phyloP scores from a whole-genome alignment of 2,113 vertebrate species.

The Notarius lentiginosus region DNA sequence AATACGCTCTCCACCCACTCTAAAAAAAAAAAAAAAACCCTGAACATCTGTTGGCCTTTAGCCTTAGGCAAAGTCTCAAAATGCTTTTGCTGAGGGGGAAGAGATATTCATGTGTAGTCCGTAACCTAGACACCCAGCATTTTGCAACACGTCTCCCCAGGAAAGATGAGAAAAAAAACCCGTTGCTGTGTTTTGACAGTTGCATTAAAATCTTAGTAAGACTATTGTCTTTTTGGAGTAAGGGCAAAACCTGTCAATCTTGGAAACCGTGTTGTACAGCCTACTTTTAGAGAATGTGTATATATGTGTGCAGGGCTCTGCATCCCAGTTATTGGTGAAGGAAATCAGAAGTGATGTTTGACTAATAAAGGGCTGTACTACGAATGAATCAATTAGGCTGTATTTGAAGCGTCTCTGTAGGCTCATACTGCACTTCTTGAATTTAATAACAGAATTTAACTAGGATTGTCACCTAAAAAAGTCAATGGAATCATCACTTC shows the following conservation, averaged over 20 bases:
- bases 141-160: not conserved
- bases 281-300: not conserved
- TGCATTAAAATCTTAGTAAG: conserved; percentile 14
- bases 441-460: conserved; percentile 55
- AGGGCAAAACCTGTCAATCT: not conserved
- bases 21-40: conserved; percentile 9
- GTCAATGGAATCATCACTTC: conserved; percentile 19
- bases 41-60: conserved; percentile 71
- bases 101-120: not conserved
- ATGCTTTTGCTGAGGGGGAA: conserved; percentile 54
- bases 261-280: not conserved
- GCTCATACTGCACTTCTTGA: conserved; percentile 53
- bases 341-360: conserved; percentile 59
- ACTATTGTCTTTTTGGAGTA: too few relatives aligned
- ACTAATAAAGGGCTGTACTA: conserved; percentile 55
- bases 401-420: conserved; percentile 56
- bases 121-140: not conserved
- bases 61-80: conserved; percentile 68
- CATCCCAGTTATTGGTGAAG: conserved; percentile 58
- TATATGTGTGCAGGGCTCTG: not conserved
- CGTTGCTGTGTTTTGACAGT: not conserved
- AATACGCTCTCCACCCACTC: conserved; percentile 2
- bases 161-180: not conserved
- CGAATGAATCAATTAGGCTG: conserved; percentile 60
- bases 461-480: not conserved